phyloP scores from a whole-genome alignment of 1,140 invertebrate genomes.

The Zaprionus tsacasi region DNA sequence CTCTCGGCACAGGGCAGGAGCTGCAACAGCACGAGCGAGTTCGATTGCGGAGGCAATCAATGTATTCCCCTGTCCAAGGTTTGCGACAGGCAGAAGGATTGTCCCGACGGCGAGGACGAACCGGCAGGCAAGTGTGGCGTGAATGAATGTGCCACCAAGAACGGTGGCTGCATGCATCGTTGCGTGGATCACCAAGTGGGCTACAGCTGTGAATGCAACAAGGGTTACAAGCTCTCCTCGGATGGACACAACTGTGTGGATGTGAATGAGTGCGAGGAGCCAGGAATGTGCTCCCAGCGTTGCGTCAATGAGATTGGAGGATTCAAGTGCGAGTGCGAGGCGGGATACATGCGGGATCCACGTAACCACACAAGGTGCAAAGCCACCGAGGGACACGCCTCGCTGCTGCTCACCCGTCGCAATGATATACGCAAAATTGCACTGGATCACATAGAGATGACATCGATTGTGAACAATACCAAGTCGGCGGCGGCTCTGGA shows the following conservation, averaged over 20 bases:
- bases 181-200: constrained; percentile 91
- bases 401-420: constrained; percentile 92
- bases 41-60: constrained; percentile 91
- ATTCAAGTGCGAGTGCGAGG: constrained; percentile 96
- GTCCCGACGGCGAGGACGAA: constrained; percentile 93
- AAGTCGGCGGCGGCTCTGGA: constrained; percentile 94
- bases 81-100: constrained; percentile 93
- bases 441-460: constrained; percentile 95
- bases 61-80: constrained; percentile 91
- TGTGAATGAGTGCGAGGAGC: constrained; percentile 95
- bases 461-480: constrained; percentile 93
- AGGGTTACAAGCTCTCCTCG: constrained; percentile 88
- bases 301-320: constrained; percentile 96
- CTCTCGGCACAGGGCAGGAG: constrained; percentile 34
- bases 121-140: constrained; percentile 88
- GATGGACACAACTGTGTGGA: constrained; percentile 93
- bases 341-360: constrained; percentile 94
- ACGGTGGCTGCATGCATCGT: constrained; percentile 94
- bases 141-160: constrained; percentile 92
- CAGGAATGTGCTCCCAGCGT: constrained; percentile 95
- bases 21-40: constrained; percentile 90
- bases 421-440: constrained; percentile 96
- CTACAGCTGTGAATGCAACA: constrained; percentile 91
- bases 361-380: constrained; percentile 93
- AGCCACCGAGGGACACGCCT: constrained; percentile 93